phyloP scores from a whole-genome alignment of 2,888 invertebrate genomes.

The Ophion ventricosus region DNA sequence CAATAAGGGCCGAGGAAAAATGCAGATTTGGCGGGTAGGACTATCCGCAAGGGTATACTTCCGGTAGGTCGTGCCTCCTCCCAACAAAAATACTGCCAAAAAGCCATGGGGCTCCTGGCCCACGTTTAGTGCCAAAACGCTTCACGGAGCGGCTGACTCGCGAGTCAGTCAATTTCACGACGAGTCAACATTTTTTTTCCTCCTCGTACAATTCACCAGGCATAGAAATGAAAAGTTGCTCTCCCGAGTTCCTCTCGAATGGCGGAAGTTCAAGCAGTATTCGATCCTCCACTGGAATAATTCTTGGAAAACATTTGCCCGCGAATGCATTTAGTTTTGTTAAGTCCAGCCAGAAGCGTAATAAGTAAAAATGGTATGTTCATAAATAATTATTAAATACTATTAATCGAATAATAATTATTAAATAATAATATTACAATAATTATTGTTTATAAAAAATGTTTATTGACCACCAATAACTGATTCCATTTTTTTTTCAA shows the following conservation, averaged over 20 bases:
- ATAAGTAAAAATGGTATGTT: too few relatives aligned
- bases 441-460: neutral
- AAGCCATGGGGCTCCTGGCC: slow-evolving; percentile 43
- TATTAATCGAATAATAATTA: too few relatives aligned
- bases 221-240: neutral
- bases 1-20: neutral
- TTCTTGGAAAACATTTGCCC: neutral
- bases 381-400: too few relatives aligned
- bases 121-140: slow-evolving; percentile 28
- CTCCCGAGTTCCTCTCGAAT: neutral
- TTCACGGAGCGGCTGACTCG: neutral
- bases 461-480: neutral
- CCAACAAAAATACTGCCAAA: slow-evolving; percentile 38
- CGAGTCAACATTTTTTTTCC: slow-evolving; percentile 16
- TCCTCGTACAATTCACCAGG: neutral
- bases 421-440: neutral
- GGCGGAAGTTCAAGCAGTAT: neutral
- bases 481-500: neutral
- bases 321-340: too few relatives aligned
- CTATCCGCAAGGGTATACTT: slow-evolving; percentile 14
- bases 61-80: neutral
- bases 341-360: too few relatives aligned
- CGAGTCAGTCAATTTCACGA: slow-evolving; percentile 3
- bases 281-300: neutral
- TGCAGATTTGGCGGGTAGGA: slow-evolving; percentile 28